Evolutionary conservation across 2,113 vertebrate genomes (phyloP).

Genomic region (Chaenocephalus aceratus): DNA sequence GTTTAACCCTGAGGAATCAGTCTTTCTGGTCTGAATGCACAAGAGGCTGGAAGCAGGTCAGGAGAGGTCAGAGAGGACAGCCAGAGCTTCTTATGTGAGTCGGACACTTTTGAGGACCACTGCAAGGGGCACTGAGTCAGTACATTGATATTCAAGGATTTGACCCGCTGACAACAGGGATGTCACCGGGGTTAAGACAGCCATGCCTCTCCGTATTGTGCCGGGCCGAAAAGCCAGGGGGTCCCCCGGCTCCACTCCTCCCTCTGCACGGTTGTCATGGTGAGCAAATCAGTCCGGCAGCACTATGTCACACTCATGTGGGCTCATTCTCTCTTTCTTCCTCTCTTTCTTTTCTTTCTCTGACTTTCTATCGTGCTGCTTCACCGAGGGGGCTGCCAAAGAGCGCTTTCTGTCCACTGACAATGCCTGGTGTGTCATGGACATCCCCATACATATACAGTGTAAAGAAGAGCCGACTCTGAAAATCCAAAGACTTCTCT

Average conservation of each 20-base stretch:
- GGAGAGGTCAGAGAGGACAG: conserved; percentile 72
- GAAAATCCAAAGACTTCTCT: conserved; percentile 21
- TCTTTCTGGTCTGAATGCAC: conserved; percentile 70
- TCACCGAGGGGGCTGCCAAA: conserved; percentile 55
- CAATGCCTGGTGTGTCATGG: conserved; percentile 56
- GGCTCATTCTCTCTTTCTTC: conserved; percentile 74
- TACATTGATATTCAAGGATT: conserved; percentile 85
- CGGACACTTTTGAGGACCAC: conserved; percentile 73
- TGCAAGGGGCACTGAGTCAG: conserved; percentile 73
- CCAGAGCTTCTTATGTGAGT: conserved; percentile 68
- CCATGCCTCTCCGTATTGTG: conserved; percentile 70
- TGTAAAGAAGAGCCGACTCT: conserved; percentile 45
- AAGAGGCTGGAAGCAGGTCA: conserved; percentile 72
- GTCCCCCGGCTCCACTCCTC: conserved; percentile 32
- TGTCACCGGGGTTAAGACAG: conserved; percentile 81
- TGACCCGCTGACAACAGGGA: conserved; percentile 80
- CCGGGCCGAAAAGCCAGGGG: conserved; percentile 67
- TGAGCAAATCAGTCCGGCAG: conserved; percentile 76
- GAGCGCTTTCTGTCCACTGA: conserved; percentile 55
- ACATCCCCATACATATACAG: conserved; percentile 61
- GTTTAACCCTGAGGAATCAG: conserved; percentile 70
- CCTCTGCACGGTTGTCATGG: conserved; percentile 78
- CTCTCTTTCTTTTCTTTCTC: conserved; percentile 65
- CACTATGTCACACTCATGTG: conserved; percentile 80
- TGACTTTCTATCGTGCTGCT: conserved; percentile 68